Evolutionary conservation across 2,797 vertebrate species (phyloP), one percentile per base, ranked within the genome.

Genomic region (Sebastes hubbsi): DNA sequence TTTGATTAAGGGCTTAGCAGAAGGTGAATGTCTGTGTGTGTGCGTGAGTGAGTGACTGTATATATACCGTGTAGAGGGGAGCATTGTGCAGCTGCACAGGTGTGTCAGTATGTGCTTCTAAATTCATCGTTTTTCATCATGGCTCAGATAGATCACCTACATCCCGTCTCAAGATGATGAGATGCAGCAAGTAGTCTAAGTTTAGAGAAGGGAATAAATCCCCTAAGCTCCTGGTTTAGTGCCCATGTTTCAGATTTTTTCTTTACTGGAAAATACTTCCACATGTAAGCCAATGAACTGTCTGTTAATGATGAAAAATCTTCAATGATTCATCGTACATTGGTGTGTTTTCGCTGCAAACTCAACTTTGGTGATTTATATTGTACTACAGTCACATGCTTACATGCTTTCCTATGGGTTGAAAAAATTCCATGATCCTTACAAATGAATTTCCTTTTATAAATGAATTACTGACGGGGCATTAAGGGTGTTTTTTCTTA

Each of bases 1-100:
- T 80, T 36, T 61, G 71, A 85, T 86, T 78, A 84, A 72, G 46
- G 46, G 78, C 76, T 88, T 72, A 84, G 60, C 72, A 68, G 55
- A 66, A 58, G 30, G 55, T 56, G 30, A 73, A 13, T 25, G 64
- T 25, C 34, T 20, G 64, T 20, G 16, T 20, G 16, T 18, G 36
- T 34, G 20, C 1, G 55, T 32, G 49, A 46, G 22, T 27, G 13
- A 49, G 30, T 60, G 77, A 55, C 29, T 59, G n/a, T 38, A 65
- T 58, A 29, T 59, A 38, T 49, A 24, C 20, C 22, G 30, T 66
- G 25, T n/a, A 16, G 22, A 58, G 5, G 54, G 54, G 8, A 59
- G 20, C 1, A 6, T 42, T 55, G 27, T 70, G 46, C 56, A 20
- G 18, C 63, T 30, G 13, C 20, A 46, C 16, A 46, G 42, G 49